Base-by-base conservation (phyloP, 1,140 invertebrate genomes). In the Leptonema lineaticorne region DNA sequence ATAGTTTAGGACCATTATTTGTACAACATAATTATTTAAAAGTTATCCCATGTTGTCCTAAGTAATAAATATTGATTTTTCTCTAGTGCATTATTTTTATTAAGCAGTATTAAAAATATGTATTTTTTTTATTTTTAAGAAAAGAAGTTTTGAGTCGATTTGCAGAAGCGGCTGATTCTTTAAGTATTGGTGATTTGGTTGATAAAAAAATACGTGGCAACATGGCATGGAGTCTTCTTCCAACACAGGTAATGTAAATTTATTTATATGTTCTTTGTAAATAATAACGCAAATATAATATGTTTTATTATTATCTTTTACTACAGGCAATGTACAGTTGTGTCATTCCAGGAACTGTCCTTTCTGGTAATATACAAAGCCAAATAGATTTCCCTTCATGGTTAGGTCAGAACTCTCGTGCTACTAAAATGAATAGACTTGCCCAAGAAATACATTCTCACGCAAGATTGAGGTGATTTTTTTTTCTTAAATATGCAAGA, bases 11-110 rank as follows among this genome's bases (percentile, higher is more conserved):
- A 3, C 93, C 96, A 7, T 83, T 99, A 18, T 99, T 99, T 82
- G 94, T 99, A 0, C 95, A 99, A 77, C 97, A 99, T 78, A 99
- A 99, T 83, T 99, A 99, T 83, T 82, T 94, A 0, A 85, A 84
- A 58, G 91, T 91, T 0, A 75, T 78, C 14, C 92, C 93, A 0
- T 80, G 86, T 56, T 86, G 83, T 62, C 85, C 88, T 28, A 87
- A 85, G 89, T 91, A 80, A 79, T 81, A 79, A 37, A 27, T 14
- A n/a, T 45, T 45, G 4, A 45, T 14, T 45, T 6, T 27, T n/a
- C n/a, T n/a, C n/a, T n/a, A n/a, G n/a, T n/a, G n/a, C n/a, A n/a
- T 63, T 16, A 20, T 67, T 59, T 62, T 16, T 7, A 16, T 14
- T n/a, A 63, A 11, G 4, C n/a, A n/a, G n/a, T n/a, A n/a, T n/a